Evolutionary conservation across 1,140 invertebrate genomes (phyloP), one percentile per base, ranked within the genome.

Genomic region (Sycobia sp.): DNA sequence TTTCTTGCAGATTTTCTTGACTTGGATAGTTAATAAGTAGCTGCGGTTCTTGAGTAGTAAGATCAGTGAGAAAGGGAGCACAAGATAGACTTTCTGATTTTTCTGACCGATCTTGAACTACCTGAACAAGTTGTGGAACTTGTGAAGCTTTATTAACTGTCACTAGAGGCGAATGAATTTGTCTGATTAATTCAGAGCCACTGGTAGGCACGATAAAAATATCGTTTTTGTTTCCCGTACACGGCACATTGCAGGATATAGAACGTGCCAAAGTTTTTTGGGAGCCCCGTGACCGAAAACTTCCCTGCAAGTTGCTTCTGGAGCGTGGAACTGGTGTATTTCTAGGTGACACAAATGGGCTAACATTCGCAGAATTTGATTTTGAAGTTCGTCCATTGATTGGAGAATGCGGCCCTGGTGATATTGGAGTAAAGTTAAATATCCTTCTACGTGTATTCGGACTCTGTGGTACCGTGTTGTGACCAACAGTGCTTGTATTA

Each of bases 401-500:
- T 18, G 86, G 87, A 4, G 84, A 86, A 71, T 85, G 83, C 23
- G 88, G 86, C 55, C 88, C 86, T 5, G 91, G 90, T 23, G 90
- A 92, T 68, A 93, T 93, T 0, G 91, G 91, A 7, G 89, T 89
- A 72, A 95, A 95, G 76, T 88, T 91, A 74, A 92, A 94, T 72
- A 90, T 89, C 71, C 90, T 88, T 39, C 89, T 83, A 68, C 91
- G 83, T 11, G 85, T 85, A 69, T 86, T 87, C 2, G 86, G 85
- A 77, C 86, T 84, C 68, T 84, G 84, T 8, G 85, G 85, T 57
- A 83, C 81, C 9, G 82, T 83, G 69, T 85, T 83, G 32, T 46
- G 29, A 22, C 23, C 36, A 43, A 13, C 18, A 29, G n/a, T 57
- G 23, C 13, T 55, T 22, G 23, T 53, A 16, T 34, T 67, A 36